Evolutionary conservation across 2,888 invertebrate species (phyloP).

Genomic region (Oconnorella tubifera): DNA sequence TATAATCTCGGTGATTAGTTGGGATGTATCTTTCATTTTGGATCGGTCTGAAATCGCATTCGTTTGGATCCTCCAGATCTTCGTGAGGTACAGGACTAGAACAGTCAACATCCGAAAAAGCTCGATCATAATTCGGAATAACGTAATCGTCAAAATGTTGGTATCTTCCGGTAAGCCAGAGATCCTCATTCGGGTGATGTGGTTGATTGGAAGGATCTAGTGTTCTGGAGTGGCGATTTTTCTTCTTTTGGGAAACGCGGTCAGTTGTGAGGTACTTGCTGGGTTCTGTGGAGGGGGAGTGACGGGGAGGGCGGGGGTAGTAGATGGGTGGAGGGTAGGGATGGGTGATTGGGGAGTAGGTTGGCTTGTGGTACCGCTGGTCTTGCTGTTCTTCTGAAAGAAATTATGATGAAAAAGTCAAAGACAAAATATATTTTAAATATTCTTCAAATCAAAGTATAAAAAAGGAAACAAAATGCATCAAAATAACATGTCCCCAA

Average conservation of each 20-base stretch:
- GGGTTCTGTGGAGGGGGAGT: not conserved
- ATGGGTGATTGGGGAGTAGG: not conserved
- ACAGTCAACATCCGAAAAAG: not conserved
- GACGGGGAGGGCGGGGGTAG: not conserved
- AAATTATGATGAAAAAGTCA: too few species aligned
- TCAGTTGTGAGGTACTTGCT: not conserved
- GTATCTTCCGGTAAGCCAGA: not conserved
- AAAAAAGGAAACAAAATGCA: too few species aligned
- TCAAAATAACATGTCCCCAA: too few species aligned
- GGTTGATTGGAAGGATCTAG: not conserved
- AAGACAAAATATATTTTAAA: too few species aligned
- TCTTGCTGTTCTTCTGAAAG: too few species aligned
- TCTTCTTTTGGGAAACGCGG: slow-evolving; percentile 2
- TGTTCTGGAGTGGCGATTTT: not conserved
- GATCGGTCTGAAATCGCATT: not conserved
- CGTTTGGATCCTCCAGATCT: not conserved
- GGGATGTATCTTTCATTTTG: not conserved
- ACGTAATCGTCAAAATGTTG: slow-evolving; percentile 8
- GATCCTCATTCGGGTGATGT: not conserved
- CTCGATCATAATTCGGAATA: not conserved
- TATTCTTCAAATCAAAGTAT: too few species aligned
- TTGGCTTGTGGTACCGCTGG: too few species aligned
- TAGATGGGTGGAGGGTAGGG: slow-evolving; percentile 1
- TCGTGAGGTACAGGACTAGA: not conserved
- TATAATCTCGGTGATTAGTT: too few species aligned